Base-by-base conservation (phyloP, 1,140 invertebrate genomes). In the Apis cerana region DNA sequence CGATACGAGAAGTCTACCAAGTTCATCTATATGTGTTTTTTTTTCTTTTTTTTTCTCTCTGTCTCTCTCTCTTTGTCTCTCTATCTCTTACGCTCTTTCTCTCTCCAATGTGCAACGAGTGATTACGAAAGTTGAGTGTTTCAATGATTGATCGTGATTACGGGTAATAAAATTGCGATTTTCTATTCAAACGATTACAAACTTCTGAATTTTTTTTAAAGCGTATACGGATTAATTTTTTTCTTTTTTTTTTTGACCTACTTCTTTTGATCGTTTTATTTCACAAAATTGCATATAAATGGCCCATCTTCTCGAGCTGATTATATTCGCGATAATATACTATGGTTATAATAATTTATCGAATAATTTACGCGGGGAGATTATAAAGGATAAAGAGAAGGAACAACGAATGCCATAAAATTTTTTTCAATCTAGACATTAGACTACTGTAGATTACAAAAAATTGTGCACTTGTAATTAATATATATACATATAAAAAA, bases 111-210 rank as follows among this genome's bases (percentile, higher is more conserved):
- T 27, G 59, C 43, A 59, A 50, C 48, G 21, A 77, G 43, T 70
- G 43, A 59, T 50, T 15, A 54, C 21, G n/a, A 54, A 54, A 76
- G 33, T 67, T 13, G 58, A 75, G 33, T 11, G 19, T 54, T 56
- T 64, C 48, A 21, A 19, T 62, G 11, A 54, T n/a, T 27, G 23
- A 52, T 59, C 54, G 12, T 58, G 70, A 33, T 62, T 21, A 54
- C 19, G 12, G 11, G 62, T 72, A 72, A 80, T 52, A 19, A 43
- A 52, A 80, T 65, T 56, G 71, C 69, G 12, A 64, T 52, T 15
- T 27, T 43, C 10, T n/a, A 75, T n/a, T 72, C 12, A 2, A 65
- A 48, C 19, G 10, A 64, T 23, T 23, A 50, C 43, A 12, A 19
- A 33, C 59, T 61, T 10, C 9, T 1, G 59, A 27, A 62, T 13